Evolutionary conservation across 2,888 invertebrate genomes (phyloP).

Genomic region (Drosophila maculinotata): DNA sequence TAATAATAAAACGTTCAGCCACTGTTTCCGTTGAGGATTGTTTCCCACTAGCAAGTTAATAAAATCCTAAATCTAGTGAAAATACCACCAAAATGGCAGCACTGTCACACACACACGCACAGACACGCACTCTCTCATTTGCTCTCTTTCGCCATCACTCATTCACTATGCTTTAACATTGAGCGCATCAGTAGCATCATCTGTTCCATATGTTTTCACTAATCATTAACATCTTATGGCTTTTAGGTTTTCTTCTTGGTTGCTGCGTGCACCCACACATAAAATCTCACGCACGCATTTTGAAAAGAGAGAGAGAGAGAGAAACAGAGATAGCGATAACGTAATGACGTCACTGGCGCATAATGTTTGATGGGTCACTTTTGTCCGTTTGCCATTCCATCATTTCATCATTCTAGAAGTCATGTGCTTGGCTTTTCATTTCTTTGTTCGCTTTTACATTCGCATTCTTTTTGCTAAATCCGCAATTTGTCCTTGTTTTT

Average conservation of each 20-base stretch:
- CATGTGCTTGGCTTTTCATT: slow-evolving; percentile 41
- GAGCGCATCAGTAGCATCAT: slow-evolving; percentile 1
- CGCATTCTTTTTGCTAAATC: slow-evolving; percentile 65
- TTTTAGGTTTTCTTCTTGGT: slow-evolving; percentile 20
- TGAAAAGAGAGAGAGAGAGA: neutral
- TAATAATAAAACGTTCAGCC: too few relatives aligned
- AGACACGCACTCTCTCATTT: neutral
- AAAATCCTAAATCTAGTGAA: too few relatives aligned
- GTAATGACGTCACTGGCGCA: slow-evolving; percentile 69
- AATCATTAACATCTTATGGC: slow-evolving; percentile 41
- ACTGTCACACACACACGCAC: too few relatives aligned
- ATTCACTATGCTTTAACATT: neutral
- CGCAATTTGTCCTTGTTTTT: slow-evolving; percentile 78
- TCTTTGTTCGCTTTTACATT: slow-evolving; percentile 45
- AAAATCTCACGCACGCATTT: slow-evolving; percentile 26
- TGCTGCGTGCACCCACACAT: slow-evolving; percentile 46
- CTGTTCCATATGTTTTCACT: slow-evolving; percentile 23
- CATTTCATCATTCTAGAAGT: slow-evolving; percentile 15
- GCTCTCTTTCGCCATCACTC: neutral
- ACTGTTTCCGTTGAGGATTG: too few relatives aligned
- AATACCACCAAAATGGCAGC: too few relatives aligned
- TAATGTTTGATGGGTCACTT: slow-evolving; percentile 69
- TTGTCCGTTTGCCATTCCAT: slow-evolving; percentile 36
- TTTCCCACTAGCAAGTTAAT: too few relatives aligned
- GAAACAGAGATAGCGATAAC: slow-evolving; percentile 61